Evolutionary conservation across 2,797 vertebrate genomes (phyloP).

Genomic region (Etheostoma perlongum): DNA sequence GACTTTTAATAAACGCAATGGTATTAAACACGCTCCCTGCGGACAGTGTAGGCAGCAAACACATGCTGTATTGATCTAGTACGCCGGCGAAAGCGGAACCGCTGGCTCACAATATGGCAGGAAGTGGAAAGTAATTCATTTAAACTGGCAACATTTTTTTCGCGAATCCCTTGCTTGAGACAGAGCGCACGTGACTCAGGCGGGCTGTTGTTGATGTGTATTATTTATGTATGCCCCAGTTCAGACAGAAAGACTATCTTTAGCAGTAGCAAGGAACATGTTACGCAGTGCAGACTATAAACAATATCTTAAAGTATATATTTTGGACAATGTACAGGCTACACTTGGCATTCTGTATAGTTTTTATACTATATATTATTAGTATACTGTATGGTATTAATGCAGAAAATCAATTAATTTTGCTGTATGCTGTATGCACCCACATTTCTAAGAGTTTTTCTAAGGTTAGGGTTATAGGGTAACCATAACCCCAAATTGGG

Average conservation of each 20-base stretch:
- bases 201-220: background rate
- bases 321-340: background rate
- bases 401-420: too few species aligned
- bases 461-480: too few species aligned
- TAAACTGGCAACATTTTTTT: background rate
- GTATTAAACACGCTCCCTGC: background rate
- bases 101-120: constrained; percentile 66
- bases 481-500: too few species aligned
- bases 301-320: background rate
- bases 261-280: background rate
- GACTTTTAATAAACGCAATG: accelerated
- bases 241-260: background rate
- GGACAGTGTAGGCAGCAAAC: accelerated
- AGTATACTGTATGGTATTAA: background rate
- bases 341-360: background rate
- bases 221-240: constrained; percentile 55
- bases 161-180: constrained; percentile 40
- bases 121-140: constrained; percentile 41
- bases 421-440: too few species aligned
- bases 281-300: background rate
- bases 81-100: constrained; percentile 28
- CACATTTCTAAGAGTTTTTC: too few species aligned
- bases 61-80: constrained; percentile 21
- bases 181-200: constrained; percentile 31
- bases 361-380: background rate